These are phyloP conservation scores for Clarias platycephalus DNA, from an alignment of 2,797 vertebrate genomes.

Conservation along the genomic window DNA sequence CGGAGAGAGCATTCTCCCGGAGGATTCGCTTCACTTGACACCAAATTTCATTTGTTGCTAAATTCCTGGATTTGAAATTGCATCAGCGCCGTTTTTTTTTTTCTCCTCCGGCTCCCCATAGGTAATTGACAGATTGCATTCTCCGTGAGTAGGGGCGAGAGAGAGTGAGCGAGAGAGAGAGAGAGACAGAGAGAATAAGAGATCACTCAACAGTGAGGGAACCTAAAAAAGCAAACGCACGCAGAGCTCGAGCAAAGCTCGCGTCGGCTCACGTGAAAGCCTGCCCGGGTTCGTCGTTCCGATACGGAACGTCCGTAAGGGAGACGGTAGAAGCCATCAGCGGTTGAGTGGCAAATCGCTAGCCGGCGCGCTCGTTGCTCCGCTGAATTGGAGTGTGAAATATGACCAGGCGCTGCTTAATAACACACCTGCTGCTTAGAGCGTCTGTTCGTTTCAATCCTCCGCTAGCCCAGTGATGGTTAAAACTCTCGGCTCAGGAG, in stretches of 20 bases:
- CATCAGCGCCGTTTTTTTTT: conserved; percentile 48
- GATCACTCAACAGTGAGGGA: not conserved
- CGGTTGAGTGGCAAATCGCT: conserved; percentile 30
- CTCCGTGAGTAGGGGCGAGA: conserved; percentile 16
- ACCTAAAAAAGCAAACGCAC: not conserved
- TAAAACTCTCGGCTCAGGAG: conserved; percentile 38
- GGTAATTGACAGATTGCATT: conserved; percentile 45
- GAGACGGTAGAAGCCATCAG: conserved; percentile 28
- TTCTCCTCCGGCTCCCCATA: conserved; percentile 39
- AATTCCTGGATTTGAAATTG: conserved; percentile 53
- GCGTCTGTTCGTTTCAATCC: conserved; percentile 63
- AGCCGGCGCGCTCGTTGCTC: conserved; percentile 42
- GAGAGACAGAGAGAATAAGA: conserved; percentile 33
- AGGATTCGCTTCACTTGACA: conserved; percentile 60
- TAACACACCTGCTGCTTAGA: conserved; percentile 70
- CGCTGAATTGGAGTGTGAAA: conserved; percentile 63
- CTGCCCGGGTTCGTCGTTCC: conserved; percentile 33
- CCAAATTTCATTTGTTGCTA: conserved; percentile 62
- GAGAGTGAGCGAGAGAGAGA: conserved; percentile 31
- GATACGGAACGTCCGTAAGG: conserved; percentile 23
- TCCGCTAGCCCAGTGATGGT: conserved; percentile 39
- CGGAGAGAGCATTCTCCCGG: conserved; percentile 47
- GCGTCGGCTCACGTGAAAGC: conserved; percentile 26
- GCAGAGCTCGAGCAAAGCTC: not conserved
- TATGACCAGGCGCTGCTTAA: conserved; percentile 61